phyloP scores from a whole-genome alignment of 64 coral and sea anemone genomes.

The Trachythela sp. region DNA sequence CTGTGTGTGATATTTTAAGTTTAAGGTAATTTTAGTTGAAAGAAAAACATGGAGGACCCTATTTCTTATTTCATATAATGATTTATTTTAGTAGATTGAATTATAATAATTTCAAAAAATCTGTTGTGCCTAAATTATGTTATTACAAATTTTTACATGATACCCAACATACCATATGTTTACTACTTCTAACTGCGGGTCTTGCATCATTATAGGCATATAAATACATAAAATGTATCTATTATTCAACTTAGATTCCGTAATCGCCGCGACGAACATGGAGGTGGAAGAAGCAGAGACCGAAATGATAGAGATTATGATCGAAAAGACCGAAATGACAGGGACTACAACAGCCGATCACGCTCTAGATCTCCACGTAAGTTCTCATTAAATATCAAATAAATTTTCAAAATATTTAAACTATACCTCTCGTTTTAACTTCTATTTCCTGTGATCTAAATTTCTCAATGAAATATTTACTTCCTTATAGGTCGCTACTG shows the following conservation, averaged over 20 bases:
- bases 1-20: too few relatives aligned
- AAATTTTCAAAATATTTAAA: neutral
- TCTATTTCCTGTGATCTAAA: neutral
- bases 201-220: too few relatives aligned
- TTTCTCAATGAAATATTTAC: neutral
- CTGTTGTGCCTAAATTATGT: too few relatives aligned
- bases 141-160: too few relatives aligned
- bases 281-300: slow-evolving; percentile 37
- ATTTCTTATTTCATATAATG: too few relatives aligned
- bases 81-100: too few relatives aligned
- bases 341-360: slow-evolving; percentile 56
- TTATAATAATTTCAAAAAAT: too few relatives aligned
- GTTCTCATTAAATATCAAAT: neutral
- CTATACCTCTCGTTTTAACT: neutral
- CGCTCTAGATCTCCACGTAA: slow-evolving; percentile 92
- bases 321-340: slow-evolving; percentile 19
- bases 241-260: slow-evolving; percentile 43
- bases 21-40: too few relatives aligned
- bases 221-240: too few relatives aligned
- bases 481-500: slow-evolving; percentile 31
- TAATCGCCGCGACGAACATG: slow-evolving; percentile 68
- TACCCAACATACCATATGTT: too few relatives aligned
- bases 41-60: too few relatives aligned
- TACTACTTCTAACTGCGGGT: too few relatives aligned
- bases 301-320: slow-evolving; percentile 28